Conservation (phyloP, 1,140 invertebrate species). For the Meloidogyne chitwoodi region DNA sequence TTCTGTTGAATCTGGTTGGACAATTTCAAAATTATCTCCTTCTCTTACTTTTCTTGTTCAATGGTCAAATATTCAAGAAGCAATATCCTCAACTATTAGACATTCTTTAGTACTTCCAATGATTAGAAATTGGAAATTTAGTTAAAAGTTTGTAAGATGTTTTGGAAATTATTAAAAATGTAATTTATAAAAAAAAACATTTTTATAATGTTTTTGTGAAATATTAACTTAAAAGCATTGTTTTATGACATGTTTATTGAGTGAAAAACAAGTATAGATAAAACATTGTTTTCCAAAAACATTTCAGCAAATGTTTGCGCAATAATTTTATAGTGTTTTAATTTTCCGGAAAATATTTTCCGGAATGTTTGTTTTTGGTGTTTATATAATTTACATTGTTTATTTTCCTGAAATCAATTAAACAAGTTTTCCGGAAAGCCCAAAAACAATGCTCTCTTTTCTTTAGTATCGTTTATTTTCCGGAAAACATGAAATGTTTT, state of each 20-base stretch:
- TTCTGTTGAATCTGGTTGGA: conserved; percentile 78
- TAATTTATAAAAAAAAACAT: too few relatives aligned
- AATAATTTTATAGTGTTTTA: too few relatives aligned
- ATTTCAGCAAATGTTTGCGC: too few relatives aligned
- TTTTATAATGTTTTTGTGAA: too few relatives aligned
- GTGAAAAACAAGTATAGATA: too few relatives aligned
- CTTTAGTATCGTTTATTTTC: neutral
- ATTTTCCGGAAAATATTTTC: too few relatives aligned
- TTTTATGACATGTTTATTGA: too few relatives aligned
- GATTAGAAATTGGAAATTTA: conserved; percentile 74
- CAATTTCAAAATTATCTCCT: conserved; percentile 75
- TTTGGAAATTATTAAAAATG: conserved; percentile 40
- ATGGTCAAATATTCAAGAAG: conserved; percentile 63
- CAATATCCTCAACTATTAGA: conserved; percentile 69
- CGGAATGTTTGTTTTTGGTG: neutral
- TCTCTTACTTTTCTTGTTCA: conserved; percentile 74
- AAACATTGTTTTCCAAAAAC: too few relatives aligned
- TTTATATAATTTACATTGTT: neutral
- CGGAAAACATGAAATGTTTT: neutral
- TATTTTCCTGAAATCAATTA: too few relatives aligned
- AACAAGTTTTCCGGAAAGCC: too few relatives aligned
- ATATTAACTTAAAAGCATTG: too few relatives aligned
- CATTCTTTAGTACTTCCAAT: conserved; percentile 75
- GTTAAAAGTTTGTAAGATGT: conserved; percentile 69
- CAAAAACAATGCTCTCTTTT: too few relatives aligned